Base-by-base conservation (phyloP, 2,797 vertebrate genomes). In the Carduelis carduelis region DNA sequence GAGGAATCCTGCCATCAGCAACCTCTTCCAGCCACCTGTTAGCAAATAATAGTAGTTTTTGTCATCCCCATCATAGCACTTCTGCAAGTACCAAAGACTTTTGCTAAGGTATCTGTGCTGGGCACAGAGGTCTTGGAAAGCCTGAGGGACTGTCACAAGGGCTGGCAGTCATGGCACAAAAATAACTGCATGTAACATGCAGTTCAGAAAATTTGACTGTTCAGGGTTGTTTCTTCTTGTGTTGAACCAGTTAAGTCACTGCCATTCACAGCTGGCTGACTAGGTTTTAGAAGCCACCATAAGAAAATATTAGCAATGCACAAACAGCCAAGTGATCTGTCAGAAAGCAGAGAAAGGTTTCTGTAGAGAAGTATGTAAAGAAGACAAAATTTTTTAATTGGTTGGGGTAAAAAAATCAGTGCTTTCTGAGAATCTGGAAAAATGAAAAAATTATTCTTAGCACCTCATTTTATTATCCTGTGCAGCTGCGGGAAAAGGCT, bases 111-210 rank as follows among this genome's bases (percentile, higher is more conserved):
- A 0, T 13, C 57, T 61, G 20, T 55, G 24, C 43, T 34, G 16
- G 22, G 23, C 6, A 20, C 49, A 46, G 61, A 41, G 16, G 15
- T 41, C 19, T 49, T 37, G 5, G 23, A 52, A 76, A 68, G 9
- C 12, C 24, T 55, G n/a, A 53, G 24, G 24, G 60, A 21, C 12
- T 11, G 8, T 75, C 2, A 0, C 22, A 32, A 44, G 20, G 30
- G 11, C 50, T 61, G 0, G 0, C 24, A 66, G 28, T 18, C 12
- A 11, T 2, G 1, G 24, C 28, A 32, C 0, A 1, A 28, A 76
- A 57, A 12, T 22, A 15, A 15, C 39, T 39, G 14, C 39, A 41
- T 55, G 23, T 3, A 65, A 46, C 3, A 7, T 46, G 18, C 17
- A 24, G 14, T 68, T 78, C 41, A 81, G 32, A 2, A 1, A 43